A percentile compares a stretch with the other conserved stretches of the same genome.
Evolutionary conservation across 2,113 vertebrate genomes (phyloP).

Genomic region (Ginglymostoma cirratum): DNA sequence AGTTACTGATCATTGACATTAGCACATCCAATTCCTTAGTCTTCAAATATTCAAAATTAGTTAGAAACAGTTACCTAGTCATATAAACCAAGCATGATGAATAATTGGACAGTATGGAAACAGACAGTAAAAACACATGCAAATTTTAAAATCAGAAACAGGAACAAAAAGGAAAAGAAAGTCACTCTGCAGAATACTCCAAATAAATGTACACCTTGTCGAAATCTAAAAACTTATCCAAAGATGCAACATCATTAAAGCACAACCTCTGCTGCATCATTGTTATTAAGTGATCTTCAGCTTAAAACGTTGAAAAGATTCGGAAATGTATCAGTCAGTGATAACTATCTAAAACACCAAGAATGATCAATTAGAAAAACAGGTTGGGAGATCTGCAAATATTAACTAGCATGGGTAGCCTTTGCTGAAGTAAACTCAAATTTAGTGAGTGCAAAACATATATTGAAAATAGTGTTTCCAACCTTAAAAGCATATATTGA

Average conservation of each 20-base stretch:
- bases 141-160: not conserved
- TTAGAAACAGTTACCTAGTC: not conserved
- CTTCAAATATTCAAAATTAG: constrained; percentile 12
- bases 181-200: not conserved
- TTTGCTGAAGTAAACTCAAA: not conserved
- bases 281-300: not conserved
- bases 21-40: not conserved
- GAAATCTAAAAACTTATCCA: not conserved
- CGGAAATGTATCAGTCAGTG: not conserved
- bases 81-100: not conserved
- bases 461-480: not conserved
- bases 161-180: not conserved
- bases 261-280: not conserved
- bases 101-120: not conserved
- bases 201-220: not conserved
- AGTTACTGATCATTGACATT: not conserved
- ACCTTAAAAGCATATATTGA: not conserved
- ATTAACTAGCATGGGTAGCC: not conserved
- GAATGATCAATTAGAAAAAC: not conserved
- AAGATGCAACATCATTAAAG: not conserved
- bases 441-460: not conserved
- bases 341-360: not conserved
- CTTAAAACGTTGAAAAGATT: not conserved
- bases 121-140: not conserved
- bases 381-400: not conserved